Evolutionary conservation across 2,113 vertebrate species (phyloP).

Genomic region (Nothocercus julius): DNA sequence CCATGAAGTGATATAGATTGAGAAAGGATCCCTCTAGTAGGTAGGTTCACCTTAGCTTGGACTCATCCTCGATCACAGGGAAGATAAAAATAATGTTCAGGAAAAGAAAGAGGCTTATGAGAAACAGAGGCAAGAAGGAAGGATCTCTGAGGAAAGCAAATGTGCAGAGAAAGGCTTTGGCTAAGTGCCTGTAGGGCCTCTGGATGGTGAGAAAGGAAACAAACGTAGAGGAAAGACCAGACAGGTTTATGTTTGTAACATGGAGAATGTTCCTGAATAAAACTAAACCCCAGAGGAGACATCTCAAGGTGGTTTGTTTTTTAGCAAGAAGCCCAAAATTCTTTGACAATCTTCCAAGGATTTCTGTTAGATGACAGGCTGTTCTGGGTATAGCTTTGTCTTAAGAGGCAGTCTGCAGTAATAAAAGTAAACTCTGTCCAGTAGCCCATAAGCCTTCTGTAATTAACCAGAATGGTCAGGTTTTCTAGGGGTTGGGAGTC

Average conservation of each 20-base stretch:
- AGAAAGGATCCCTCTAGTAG: not conserved
- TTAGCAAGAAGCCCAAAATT: not conserved
- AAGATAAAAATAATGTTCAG: not conserved
- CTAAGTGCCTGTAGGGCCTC: not conserved
- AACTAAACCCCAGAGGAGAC: not conserved
- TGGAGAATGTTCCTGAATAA: not conserved
- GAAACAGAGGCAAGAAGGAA: not conserved
- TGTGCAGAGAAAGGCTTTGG: not conserved
- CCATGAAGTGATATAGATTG: not conserved
- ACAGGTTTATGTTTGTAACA: not conserved
- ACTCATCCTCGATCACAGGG: not conserved
- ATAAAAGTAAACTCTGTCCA: not conserved
- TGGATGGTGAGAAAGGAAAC: not conserved
- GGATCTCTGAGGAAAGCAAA: not conserved
- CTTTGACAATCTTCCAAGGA: not conserved
- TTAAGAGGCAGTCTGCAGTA: not conserved
- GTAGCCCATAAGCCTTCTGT: not conserved
- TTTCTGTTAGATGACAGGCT: not conserved
- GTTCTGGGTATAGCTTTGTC: not conserved
- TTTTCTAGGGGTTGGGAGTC: not conserved
- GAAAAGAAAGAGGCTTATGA: not conserved
- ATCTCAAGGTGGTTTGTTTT: not conserved
- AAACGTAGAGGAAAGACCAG: not conserved
- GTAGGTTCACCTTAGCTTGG: not conserved
- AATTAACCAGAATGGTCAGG: not conserved